Evolutionary conservation across 1,140 invertebrate species (phyloP), one percentile per base, ranked within the genome.

Genomic region (Drosophila varians): DNA sequence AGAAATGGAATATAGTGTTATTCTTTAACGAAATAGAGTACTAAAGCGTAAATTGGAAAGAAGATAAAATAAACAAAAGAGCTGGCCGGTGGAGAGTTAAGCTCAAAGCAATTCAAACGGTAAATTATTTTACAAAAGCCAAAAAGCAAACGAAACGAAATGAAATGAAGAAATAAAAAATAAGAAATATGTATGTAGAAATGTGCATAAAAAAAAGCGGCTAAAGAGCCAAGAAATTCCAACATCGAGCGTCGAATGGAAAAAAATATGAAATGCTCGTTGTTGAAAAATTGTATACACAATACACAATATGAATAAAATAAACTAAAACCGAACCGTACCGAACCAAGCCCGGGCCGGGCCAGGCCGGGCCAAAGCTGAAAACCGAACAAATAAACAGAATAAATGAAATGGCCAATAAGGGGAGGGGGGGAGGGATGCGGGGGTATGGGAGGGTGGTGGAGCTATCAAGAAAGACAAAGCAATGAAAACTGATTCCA

Each of bases 111-210:
- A 80, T 86, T 87, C 73, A 77, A 86, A 86, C 82, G 77, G 82
- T 86, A 86, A 86, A 87, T 82, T 87, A 80, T 87, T 86, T 87
- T 80, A 87, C 83, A 86, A 86, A 86, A 77, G 80, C 80, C 54
- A 48, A 58, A 36, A 2, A 58, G 55, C 16, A 55, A 56, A 4
- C 21, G 14, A 71, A 72, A 62, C 19, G 28, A 64, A 64, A 74
- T 51, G 25, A 74, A 51, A 52, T 38, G 54, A 74, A 74, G 47
- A 74, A 66, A 54, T 65, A 73, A 18, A 34, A 74, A 73, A 65
- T 43, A 38, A 55, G 56, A 70, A 43, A 70, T 25, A 21, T 31
- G 11, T 31, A 38, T 6, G 12, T 16, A n/a, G 34, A 12, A 5
- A 38, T 16, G 36, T 12, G 12, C 4, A 21, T 28, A 9, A n/a